Conservation (phyloP, 2,888 invertebrate genomes). For the Cyaniris semiargus region DNA sequence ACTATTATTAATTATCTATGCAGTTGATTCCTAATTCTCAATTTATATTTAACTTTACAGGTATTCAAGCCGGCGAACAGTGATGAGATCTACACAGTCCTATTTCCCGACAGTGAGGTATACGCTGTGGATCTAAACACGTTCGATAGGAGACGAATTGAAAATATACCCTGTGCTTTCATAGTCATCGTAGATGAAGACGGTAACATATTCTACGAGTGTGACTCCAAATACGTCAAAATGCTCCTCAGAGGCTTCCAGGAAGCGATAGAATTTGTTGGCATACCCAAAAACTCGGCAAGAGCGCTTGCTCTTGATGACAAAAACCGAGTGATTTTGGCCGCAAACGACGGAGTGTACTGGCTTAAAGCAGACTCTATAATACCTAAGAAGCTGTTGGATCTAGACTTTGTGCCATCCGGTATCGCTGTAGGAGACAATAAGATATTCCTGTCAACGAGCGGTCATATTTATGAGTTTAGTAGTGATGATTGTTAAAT, state of each 20-base stretch:
- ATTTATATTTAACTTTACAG: neutral
- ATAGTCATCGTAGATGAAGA: conserved; percentile 64
- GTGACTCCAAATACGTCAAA: conserved; percentile 72
- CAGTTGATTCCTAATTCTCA: neutral
- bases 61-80: conserved; percentile 58
- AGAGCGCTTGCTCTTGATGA: conserved; percentile 61
- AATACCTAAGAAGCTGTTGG: conserved; percentile 70
- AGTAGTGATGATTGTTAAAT: conserved; percentile 47
- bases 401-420: conserved; percentile 63
- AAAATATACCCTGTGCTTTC: conserved; percentile 65
- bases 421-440: conserved; percentile 59
- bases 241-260: conserved; percentile 66
- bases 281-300: conserved; percentile 64
- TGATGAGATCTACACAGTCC: conserved; percentile 61
- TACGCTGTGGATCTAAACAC: conserved; percentile 56
- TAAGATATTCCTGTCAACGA: conserved; percentile 60
- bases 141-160: conserved; percentile 61
- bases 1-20: neutral
- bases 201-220: conserved; percentile 69
- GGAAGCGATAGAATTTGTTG: conserved; percentile 70
- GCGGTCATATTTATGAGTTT: conserved; percentile 65
- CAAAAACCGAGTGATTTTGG: conserved; percentile 56
- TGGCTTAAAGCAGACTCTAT: conserved; percentile 58
- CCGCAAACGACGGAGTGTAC: conserved; percentile 69
- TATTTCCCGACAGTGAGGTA: conserved; percentile 67